Evolutionary conservation across 37 sponge, comb jelly and placozoan species (phyloP).

Genomic region (Dysidea cf. avara): DNA sequence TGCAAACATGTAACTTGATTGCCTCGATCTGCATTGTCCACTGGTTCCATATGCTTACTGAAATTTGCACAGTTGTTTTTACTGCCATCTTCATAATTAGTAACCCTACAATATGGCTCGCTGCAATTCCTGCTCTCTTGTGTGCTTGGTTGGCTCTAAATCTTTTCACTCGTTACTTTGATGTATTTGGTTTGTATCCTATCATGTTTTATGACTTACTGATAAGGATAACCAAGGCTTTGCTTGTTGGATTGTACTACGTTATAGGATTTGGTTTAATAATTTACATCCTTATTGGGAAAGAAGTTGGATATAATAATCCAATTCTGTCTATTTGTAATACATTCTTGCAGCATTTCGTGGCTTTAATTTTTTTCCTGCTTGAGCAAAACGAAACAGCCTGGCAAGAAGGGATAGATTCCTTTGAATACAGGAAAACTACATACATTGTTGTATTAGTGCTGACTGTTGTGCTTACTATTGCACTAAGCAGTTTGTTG

Average conservation of each 20-base stretch:
- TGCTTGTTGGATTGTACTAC: slow-evolving; percentile 47
- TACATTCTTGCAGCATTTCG: slow-evolving; percentile 62
- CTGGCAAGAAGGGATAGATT: slow-evolving; percentile 16
- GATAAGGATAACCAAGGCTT: slow-evolving; percentile 54
- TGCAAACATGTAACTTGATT: no score
- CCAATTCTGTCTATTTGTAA: slow-evolving; percentile 61
- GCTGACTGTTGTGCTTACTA: slow-evolving; percentile 61
- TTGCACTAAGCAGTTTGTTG: slow-evolving; percentile 80
- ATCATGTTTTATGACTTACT: slow-evolving; percentile 83
- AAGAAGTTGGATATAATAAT: slow-evolving; percentile 25
- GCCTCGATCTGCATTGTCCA: no score
- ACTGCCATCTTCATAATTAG: no score
- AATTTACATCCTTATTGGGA: slow-evolving; percentile 66
- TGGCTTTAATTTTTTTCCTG: slow-evolving; percentile 51
- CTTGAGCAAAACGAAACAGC: slow-evolving; percentile 31
- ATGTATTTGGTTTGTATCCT: slow-evolving; percentile 81
- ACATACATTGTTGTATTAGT: slow-evolving; percentile 65
- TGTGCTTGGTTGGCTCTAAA: slow-evolving; percentile 77
- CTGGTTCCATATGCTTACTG: no score
- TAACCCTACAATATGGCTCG: no score
- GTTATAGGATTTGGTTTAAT: slow-evolving; percentile 73
- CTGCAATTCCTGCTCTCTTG: slow-evolving; percentile 73
- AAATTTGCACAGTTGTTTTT: slow-evolving; percentile 9
- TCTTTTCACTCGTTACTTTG: slow-evolving; percentile 66
- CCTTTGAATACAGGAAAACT: slow-evolving; percentile 26